Evolutionary conservation across 2,113 vertebrate species (phyloP).

Genomic region (Barnardius zonarius): DNA sequence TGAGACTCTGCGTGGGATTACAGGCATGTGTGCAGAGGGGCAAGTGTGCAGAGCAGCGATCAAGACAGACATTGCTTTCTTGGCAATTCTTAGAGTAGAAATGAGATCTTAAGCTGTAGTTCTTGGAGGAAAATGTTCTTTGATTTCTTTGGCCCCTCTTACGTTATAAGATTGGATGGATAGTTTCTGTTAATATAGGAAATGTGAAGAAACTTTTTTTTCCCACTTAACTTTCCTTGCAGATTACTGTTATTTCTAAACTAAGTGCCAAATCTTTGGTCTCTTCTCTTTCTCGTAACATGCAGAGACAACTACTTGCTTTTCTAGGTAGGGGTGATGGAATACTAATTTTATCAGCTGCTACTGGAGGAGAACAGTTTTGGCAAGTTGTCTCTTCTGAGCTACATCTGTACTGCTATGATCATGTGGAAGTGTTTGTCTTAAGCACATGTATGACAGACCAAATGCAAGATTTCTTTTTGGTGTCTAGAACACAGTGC

Average conservation of each 20-base stretch:
- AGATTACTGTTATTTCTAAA: background rate
- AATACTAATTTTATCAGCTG: background rate
- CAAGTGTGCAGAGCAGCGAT: rapidly evolving
- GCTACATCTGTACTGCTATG: background rate
- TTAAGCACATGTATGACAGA: background rate
- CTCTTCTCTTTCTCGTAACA: background rate
- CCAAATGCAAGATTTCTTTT: background rate
- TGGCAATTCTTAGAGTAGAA: background rate
- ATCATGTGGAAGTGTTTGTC: background rate
- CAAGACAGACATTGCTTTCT: background rate
- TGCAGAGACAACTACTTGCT: background rate
- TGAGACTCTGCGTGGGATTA: background rate
- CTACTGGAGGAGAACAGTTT: background rate
- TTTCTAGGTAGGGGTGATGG: background rate
- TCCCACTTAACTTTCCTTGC: background rate
- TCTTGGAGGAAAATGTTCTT: background rate
- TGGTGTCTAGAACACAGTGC: background rate
- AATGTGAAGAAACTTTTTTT: background rate
- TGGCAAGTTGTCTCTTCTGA: background rate
- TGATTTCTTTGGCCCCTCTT: background rate
- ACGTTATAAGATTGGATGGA: background rate
- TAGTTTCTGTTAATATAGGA: background rate
- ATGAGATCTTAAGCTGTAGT: background rate
- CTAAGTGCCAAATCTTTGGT: background rate
- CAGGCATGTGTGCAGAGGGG: background rate